A percentile compares a stretch with the other conserved stretches of the same genome.
phyloP scores from a whole-genome alignment of 92 coral and sea anemone species.

The Metridium senile region DNA sequence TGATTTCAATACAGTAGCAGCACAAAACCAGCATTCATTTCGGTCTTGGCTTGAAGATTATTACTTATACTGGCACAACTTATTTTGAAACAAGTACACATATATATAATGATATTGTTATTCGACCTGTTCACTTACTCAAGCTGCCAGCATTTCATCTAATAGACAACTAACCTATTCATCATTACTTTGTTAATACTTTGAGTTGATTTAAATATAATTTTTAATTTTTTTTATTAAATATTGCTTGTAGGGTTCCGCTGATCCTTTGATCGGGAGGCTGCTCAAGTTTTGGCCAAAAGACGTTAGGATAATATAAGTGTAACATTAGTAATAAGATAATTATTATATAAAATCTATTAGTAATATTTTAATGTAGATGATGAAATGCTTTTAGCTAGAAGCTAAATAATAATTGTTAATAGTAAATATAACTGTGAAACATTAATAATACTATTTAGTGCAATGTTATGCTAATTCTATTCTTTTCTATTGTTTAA shows the following conservation, averaged over 20 bases:
- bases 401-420: not conserved
- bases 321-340: not conserved
- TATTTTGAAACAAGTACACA: no score
- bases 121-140: not conserved
- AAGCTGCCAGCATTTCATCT: conserved; percentile 14
- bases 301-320: not conserved
- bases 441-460: no score
- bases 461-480: no score
- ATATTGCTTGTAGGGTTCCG: conserved; percentile 26
- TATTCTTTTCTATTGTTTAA: no score
- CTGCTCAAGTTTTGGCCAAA: conserved; percentile 15
- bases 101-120: no score
- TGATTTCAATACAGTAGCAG: no score
- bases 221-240: conserved; percentile 8
- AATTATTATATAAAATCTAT: not conserved
- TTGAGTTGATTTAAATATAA: not conserved
- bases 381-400: conserved; percentile 20
- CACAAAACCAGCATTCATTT: no score
- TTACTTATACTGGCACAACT: no score
- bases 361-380: not conserved
- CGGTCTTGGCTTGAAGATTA: no score
- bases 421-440: not conserved
- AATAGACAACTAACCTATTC: not conserved
- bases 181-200: not conserved
- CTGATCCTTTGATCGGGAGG: conserved; percentile 12